These are phyloP conservation scores for Lacanobia wlatinum DNA, from an alignment of 2,888 invertebrate genomes.

Conservation along the genomic window DNA sequence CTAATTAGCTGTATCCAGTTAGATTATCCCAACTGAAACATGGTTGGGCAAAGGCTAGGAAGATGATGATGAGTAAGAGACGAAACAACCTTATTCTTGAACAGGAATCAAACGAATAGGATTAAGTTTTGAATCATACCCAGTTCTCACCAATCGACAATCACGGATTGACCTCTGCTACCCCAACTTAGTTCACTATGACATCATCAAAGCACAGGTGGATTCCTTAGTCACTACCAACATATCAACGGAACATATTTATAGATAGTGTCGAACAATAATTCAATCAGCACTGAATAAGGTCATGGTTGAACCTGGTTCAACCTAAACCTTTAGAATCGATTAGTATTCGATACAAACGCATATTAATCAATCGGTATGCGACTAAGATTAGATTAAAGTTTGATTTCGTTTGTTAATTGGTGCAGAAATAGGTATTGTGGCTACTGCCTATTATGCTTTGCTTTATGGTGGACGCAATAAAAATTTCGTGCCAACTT, in stretches of 20 bases:
- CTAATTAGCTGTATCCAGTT: too few relatives aligned
- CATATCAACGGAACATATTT: slow-evolving; percentile 55
- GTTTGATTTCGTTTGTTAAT: slow-evolving; percentile 48
- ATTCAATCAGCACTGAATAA: slow-evolving; percentile 73
- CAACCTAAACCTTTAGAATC: slow-evolving; percentile 77
- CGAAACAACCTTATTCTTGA: neutral
- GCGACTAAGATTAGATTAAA: slow-evolving; percentile 34
- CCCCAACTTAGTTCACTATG: slow-evolving; percentile 36
- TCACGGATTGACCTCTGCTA: slow-evolving; percentile 36
- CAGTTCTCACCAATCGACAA: slow-evolving; percentile 24
- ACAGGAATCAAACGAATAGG: neutral
- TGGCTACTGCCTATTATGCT: neutral
- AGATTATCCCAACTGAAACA: too few relatives aligned
- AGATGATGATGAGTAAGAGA: neutral
- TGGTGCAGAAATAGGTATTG: slow-evolving; percentile 8
- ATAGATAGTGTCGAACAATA: slow-evolving; percentile 68
- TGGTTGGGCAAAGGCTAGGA: too few relatives aligned
- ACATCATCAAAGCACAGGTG: slow-evolving; percentile 47
- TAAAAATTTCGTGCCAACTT: too few relatives aligned
- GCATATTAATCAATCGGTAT: slow-evolving; percentile 74
- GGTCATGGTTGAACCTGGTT: slow-evolving; percentile 77
- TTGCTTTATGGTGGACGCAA: neutral
- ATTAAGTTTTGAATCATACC: neutral
- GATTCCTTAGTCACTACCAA: slow-evolving; percentile 59
- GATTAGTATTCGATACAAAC: slow-evolving; percentile 68